Evolutionary conservation across 2,888 invertebrate genomes (phyloP), one percentile per base, ranked within the genome.

Genomic region (Saturnia pavonia): DNA sequence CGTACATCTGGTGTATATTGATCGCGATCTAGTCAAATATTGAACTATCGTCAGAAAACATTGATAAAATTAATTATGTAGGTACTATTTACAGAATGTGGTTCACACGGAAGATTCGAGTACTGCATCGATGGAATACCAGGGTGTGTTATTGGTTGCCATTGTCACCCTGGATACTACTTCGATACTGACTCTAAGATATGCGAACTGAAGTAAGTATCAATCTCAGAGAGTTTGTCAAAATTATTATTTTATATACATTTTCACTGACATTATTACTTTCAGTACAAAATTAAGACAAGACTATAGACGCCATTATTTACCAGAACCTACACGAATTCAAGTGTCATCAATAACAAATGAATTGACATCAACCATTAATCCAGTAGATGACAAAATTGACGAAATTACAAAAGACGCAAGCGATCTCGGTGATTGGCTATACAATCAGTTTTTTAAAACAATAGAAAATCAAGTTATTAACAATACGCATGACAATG

Each of bases 401-500:
- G 86, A 87, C 65, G 85, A 85, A 71, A 85, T 88, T 69, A 74
- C 87, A 3, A 88, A 89, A 78, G 88, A 90, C 60, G 82, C 88
- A 7, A 90, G 91, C 60, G 91, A 91, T 69, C 83, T 93, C 48
- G 87, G 92, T 25, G 91, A 92, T 73, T 94, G 93, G 93, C 82
- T 94, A 14, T 93, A 92, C 73, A 91, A 91, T 73, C 92, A 93
- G 74, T 94, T 94, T 72, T 92, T 91, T 72, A 91, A 92, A 85
- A 89, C 92, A 25, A 88, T 94, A 67, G 93, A 94, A 76, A 90
- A 83, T 67, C 91, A 91, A 85, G 89, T 92, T 1, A 88, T 92
- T 1, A 92, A 90, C 71, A 88, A 88, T 57, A 89, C 92, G 16
- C 77, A 80, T 73, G 81, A 80, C 7, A 80, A 79, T 57, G 74